Evolutionary conservation across 2,797 vertebrate genomes (phyloP).

Genomic region (Chelidonichthys spinosus): DNA sequence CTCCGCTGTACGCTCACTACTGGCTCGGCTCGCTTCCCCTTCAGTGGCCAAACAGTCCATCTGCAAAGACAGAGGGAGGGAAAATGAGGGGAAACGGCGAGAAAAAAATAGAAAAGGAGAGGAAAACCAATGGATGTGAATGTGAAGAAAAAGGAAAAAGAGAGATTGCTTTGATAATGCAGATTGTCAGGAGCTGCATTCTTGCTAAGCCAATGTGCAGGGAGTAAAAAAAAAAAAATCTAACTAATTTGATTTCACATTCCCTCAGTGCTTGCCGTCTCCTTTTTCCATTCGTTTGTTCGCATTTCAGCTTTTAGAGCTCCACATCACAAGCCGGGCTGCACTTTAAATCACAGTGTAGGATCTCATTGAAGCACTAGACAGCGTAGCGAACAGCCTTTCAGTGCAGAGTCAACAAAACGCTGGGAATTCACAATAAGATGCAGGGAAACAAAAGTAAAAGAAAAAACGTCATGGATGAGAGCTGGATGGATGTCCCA

Average conservation of each 20-base stretch:
- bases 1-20: slow-evolving; percentile 61
- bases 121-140: slow-evolving; percentile 44
- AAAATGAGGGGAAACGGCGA: slow-evolving; percentile 19
- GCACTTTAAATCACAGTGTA: slow-evolving; percentile 46
- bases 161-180: slow-evolving; percentile 79
- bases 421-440: slow-evolving; percentile 24
- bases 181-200: slow-evolving; percentile 79
- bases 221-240: slow-evolving; percentile 75
- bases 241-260: slow-evolving; percentile 77
- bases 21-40: slow-evolving; percentile 60
- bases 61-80: slow-evolving; percentile 68
- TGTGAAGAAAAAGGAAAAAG: slow-evolving; percentile 50
- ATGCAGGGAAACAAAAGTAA: slow-evolving; percentile 7
- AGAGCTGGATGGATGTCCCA: background rate
- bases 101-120: slow-evolving; percentile 41
- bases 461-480: background rate
- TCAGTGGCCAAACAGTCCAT: slow-evolving; percentile 70
- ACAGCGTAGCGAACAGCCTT: slow-evolving; percentile 4
- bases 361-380: slow-evolving; percentile 21
- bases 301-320: slow-evolving; percentile 64
- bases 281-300: slow-evolving; percentile 64
- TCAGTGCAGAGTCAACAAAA: slow-evolving; percentile 7
- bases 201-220: slow-evolving; percentile 68
- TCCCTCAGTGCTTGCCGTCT: slow-evolving; percentile 50
- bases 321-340: slow-evolving; percentile 56